phyloP scores from a whole-genome alignment of 1,140 invertebrate species.

The Bombus vancouverensis region DNA sequence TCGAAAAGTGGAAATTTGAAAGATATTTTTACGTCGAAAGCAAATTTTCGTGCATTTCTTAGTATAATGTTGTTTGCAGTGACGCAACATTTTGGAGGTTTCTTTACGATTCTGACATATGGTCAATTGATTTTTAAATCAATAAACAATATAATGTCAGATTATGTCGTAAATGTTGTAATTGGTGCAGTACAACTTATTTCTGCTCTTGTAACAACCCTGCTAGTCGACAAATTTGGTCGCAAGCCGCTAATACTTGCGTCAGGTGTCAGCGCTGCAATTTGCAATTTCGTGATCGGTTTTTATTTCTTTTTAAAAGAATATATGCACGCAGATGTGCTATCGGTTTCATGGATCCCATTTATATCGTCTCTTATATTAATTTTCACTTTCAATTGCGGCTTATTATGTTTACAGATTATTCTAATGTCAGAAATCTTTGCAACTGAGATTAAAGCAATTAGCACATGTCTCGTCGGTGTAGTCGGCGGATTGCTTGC shows the following conservation, averaged over 20 bases:
- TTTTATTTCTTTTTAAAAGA: constrained; percentile 85
- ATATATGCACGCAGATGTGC: constrained; percentile 48
- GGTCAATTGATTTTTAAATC: constrained; percentile 88
- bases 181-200: constrained; percentile 82
- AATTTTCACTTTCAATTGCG: constrained; percentile 86
- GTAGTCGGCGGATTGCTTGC: constrained; percentile 86
- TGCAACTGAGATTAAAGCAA: constrained; percentile 86
- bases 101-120: constrained; percentile 88
- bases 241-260: constrained; percentile 81
- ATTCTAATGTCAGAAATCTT: constrained; percentile 89
- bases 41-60: constrained; percentile 85
- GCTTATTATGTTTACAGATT: constrained; percentile 87
- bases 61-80: constrained; percentile 86
- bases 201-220: constrained; percentile 67
- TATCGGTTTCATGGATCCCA: constrained; percentile 82
- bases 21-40: constrained; percentile 83
- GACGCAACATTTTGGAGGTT: constrained; percentile 88
- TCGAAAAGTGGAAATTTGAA: constrained; percentile 69
- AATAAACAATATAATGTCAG: constrained; percentile 81
- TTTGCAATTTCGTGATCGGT: constrained; percentile 82
- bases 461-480: constrained; percentile 86
- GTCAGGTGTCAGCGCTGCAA: constrained; percentile 61
- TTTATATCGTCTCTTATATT: constrained; percentile 85
- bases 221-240: constrained; percentile 81
- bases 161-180: constrained; percentile 80